Evolutionary conservation across 1,140 invertebrate species (phyloP).

Genomic region (Zaprionus taronus): DNA sequence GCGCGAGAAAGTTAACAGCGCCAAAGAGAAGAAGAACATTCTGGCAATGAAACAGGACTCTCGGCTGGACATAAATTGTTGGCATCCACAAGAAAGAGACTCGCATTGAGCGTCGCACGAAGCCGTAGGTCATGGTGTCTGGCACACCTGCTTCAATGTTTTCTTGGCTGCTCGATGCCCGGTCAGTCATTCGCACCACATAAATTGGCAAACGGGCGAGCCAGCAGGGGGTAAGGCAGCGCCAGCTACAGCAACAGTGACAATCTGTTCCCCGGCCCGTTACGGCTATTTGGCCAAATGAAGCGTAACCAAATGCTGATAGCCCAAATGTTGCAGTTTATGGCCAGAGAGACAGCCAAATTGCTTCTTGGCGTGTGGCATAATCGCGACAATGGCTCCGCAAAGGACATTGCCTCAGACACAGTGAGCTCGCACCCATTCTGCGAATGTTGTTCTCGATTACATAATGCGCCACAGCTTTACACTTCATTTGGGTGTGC

Average conservation of each 20-base stretch:
- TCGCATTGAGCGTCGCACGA: constrained; percentile 9
- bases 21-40: constrained; percentile 44
- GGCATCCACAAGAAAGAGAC: background rate
- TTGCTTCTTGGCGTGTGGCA: constrained; percentile 69
- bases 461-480: constrained; percentile 70
- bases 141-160: constrained; percentile 37
- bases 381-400: constrained; percentile 59
- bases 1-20: constrained; percentile 53
- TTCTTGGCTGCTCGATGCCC: constrained; percentile 23
- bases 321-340: constrained; percentile 76
- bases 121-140: constrained; percentile 42
- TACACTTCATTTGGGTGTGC: constrained; percentile 65
- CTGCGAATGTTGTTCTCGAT: constrained; percentile 40
- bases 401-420: constrained; percentile 56
- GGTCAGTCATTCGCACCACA: constrained; percentile 45
- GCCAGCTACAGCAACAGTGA: background rate
- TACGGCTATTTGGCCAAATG: constrained; percentile 69
- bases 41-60: constrained; percentile 21
- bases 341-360: constrained; percentile 67
- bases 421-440: constrained; percentile 18
- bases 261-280: constrained; percentile 55
- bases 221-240: background rate
- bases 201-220: constrained; percentile 21
- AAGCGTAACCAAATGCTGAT: constrained; percentile 78
- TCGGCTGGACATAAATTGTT: constrained; percentile 2